Evolutionary conservation across 2,113 vertebrate genomes (phyloP).

Genomic region (Peromyscus leucopus): DNA sequence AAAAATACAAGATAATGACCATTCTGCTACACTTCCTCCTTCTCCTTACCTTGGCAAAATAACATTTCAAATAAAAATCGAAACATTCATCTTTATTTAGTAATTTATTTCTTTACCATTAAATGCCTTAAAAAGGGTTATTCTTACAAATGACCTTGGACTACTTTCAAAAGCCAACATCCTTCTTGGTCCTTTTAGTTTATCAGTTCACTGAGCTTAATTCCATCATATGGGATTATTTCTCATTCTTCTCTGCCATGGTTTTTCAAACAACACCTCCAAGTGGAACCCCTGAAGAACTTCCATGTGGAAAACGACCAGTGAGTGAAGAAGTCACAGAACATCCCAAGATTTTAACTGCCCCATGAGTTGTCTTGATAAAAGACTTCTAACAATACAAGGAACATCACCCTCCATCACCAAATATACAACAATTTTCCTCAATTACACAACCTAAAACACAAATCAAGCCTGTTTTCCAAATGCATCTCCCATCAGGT

Average conservation of each 20-base stretch:
- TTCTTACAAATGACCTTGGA: constrained; percentile 61
- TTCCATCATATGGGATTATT: background rate
- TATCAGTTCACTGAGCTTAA: background rate
- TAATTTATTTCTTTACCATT: constrained; percentile 73
- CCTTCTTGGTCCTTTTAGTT: background rate
- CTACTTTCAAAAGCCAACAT: background rate
- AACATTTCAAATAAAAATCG: constrained; percentile 75
- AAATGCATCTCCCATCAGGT: background rate
- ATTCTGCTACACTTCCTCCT: constrained; percentile 22
- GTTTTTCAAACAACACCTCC: background rate
- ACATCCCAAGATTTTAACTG: background rate
- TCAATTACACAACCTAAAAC: background rate
- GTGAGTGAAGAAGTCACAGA: background rate
- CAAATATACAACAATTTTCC: background rate
- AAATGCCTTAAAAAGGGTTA: constrained; percentile 67
- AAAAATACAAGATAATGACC: constrained; percentile 70
- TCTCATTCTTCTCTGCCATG: background rate
- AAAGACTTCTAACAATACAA: background rate
- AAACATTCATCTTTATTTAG: constrained; percentile 82
- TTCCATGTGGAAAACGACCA: background rate
- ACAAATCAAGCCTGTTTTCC: background rate
- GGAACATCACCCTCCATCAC: background rate
- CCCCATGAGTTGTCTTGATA: background rate
- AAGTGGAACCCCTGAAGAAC: background rate
- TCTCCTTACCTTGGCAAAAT: constrained; percentile 74